These are phyloP conservation scores for Lanistes nyassanus DNA, from an alignment of 1,140 invertebrate species.

Conservation along the genomic window DNA sequence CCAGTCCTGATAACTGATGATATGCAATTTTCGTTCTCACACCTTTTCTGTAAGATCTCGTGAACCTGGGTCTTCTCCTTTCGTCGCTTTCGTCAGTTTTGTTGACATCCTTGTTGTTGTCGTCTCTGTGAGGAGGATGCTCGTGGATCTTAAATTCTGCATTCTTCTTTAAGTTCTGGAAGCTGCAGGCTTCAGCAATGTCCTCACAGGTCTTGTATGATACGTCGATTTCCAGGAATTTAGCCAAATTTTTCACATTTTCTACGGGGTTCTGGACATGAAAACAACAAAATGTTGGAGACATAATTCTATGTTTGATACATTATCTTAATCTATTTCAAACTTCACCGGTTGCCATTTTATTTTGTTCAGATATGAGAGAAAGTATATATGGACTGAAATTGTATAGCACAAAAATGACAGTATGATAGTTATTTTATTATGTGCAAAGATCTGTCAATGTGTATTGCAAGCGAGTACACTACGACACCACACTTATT, in stretches of 20 bases:
- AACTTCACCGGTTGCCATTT: no score
- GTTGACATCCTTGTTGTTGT: not conserved
- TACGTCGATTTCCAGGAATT: conserved; percentile 12
- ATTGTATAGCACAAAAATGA: not conserved
- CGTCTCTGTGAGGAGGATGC: not conserved
- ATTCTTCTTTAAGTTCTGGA: not conserved
- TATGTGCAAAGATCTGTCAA: not conserved
- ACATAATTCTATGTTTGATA: not conserved
- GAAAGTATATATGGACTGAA: not conserved
- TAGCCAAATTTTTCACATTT: not conserved
- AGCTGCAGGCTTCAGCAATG: conserved; percentile 5
- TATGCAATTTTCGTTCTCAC: not conserved
- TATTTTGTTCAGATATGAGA: not conserved
- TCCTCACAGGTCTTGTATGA: not conserved
- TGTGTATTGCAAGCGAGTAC: not conserved
- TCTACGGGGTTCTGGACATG: conserved; percentile 2
- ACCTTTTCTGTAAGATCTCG: not conserved
- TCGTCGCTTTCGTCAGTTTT: no score
- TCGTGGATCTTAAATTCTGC: not conserved
- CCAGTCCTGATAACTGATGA: not conserved
- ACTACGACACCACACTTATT: not conserved
- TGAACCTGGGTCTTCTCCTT: not conserved
- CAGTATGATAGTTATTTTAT: not conserved
- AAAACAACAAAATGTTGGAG: not conserved
- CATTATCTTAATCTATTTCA: no score